Evolutionary conservation across 2,888 invertebrate genomes (phyloP), one percentile per base, ranked within the genome.

Genomic region (Drosophila putrida): DNA sequence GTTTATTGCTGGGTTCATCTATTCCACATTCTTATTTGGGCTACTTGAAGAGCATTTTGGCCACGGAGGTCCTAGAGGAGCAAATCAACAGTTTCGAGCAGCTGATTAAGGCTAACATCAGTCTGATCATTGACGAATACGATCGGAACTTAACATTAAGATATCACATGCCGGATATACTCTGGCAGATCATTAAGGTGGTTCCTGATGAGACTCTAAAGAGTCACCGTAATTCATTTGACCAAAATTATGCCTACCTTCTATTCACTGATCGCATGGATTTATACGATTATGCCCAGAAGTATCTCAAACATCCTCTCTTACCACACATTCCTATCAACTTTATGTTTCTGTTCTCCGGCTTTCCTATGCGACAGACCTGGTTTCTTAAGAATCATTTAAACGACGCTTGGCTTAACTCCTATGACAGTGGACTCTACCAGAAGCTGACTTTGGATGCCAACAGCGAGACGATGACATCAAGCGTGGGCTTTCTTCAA

Each of bases 221-320:
- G 20, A 13, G 33, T 8, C 80, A 71, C 28, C 86, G 90, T 6
- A 76, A 53, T 6, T 35, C 33, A 10, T 79, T 82, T 5, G 71
- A 89, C 31, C 65, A 55, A 33, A 15, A 58, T 1, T 89, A 89
- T 54, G 88, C 83, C 46, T 83, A 89, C 49, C 66, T 89, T n/a
- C 65, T 89, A 6, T 83, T 89, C 60, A 57, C 51, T 10, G 83
- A 83, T 65, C 90, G 90, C 53, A 82, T 75, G 69, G 72, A 71
- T 0, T 38, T 89, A 10, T 82, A 59, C 13, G 71, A 69, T n/a
- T 85, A 72, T 50, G 90, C 88, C 0, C 83, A 83, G 53, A 68
- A 79, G 38, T 88, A 68, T 60, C 36, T 83, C 25, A 51, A 35
- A 46, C 71, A 82, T 57, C 80, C 80, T 0, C 88, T 70, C 10